Evolutionary conservation across 2,797 vertebrate species (phyloP), one percentile per base, ranked within the genome.

Genomic region (Uromys caudimaculatus): DNA sequence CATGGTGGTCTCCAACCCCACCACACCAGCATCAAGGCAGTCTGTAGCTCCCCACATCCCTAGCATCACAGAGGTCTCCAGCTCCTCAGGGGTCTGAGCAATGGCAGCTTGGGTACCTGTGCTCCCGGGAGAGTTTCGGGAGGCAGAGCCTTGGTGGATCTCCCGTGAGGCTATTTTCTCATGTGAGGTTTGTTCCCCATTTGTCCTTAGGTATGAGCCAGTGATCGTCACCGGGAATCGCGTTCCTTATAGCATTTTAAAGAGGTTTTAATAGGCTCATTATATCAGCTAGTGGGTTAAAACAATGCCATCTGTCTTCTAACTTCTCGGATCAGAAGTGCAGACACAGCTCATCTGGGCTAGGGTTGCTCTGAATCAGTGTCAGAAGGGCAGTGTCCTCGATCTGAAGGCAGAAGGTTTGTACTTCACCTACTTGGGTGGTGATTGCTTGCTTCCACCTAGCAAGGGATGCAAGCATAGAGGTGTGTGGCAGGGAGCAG

Each of bases 241-340:
- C 13, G 38, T 24, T 50, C 89, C 64, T 89, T 84, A 78, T 56
- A 78, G 67, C 78, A 69, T 96, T 93, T 96, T 94, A 82, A 96
- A 86, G 91, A 64, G 78, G 69, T 88, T 90, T 93, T 93, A 91
- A 91, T 75, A 60, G 89, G 41, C 90, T 89, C 86, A 21, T 92
- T 56, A 88, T 47, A 73, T 71, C 67, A 27, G 76, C 60, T 92
- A 81, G 81, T 88, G 75, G 17, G 69, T 91, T 82, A 83, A 89
- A 91, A 71, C 89, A 38, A 38, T 23, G 64, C n/a, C 84, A 52
- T 90, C 41, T 93, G 29, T 90, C 54, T 56, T 69, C 17, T 32
- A 0, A 27, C 71, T 67, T 76, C 71, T 50, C 35, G 79, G 92
- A 79, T 95, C 81, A 56, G 81, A 24, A 58, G n/a, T 19, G 75